Evolutionary conservation across 2,113 vertebrate species (phyloP), one percentile per base, ranked within the genome.

Genomic region (Dicrurus megarhynchus): DNA sequence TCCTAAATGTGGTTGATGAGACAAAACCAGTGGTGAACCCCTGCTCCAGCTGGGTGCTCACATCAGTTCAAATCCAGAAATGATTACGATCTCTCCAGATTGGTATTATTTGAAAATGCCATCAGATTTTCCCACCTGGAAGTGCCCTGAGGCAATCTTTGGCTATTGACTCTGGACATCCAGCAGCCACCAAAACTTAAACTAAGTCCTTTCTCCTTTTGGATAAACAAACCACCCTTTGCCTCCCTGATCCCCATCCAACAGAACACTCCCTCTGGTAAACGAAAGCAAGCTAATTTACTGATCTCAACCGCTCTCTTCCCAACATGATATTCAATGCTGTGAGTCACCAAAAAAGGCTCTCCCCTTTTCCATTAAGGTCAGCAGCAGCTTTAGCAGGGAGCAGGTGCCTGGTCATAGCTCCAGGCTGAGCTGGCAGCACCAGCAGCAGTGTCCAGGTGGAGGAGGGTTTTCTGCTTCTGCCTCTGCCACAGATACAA

Each of bases 321-420:
- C 84, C 87, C 57, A 75, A 32, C 65, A 13, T 52, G 42, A 84
- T 84, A 49, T 39, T 78, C 71, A 32, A 23, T 30, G 64, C 18
- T 22, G n/a, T 90, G 95, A 96, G 80, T 96, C 93, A 96, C 22
- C 14, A 14, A 44, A 37, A 92, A 70, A 46, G 63, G 70, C 83
- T 90, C 68, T 92, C 35, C 56, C 68, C 22, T 93, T 93, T 90
- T 89, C 93, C 44, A 9, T 28, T 59, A 78, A 67, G 93, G 76
- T 92, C 86, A 90, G 73, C 20, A 78, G 76, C 46, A 90, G 71
- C 87, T 95, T 95, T n/a, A 59, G 90, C 2, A 24, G 83, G 84
- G 80, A 92, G 55, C 59, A 55, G 63, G 57, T 67, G 33, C 64
- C 47, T 30, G 35, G 13, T 27, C 75, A 67, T 60, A 55, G 67